phyloP scores from a whole-genome alignment of 1,140 invertebrate species.

The Euglossa dilemma region DNA sequence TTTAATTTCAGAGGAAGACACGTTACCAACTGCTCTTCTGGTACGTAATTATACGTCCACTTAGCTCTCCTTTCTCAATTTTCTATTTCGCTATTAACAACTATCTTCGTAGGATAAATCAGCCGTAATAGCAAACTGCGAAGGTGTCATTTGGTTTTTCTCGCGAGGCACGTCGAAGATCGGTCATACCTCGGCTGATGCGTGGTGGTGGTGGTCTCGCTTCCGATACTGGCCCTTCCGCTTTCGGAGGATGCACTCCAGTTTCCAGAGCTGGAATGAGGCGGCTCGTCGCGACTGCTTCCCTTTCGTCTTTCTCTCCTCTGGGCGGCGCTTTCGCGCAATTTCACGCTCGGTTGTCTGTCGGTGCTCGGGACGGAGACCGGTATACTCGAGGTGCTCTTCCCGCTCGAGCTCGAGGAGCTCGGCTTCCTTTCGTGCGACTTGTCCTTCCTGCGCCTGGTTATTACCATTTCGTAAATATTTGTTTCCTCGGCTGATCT shows the following conservation, averaged over 20 bases:
- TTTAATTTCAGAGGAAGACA: too few species aligned
- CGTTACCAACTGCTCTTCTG: too few species aligned
- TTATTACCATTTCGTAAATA: conserved; percentile 86
- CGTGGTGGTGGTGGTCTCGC: conserved; percentile 89
- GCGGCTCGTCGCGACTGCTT: conserved; percentile 85
- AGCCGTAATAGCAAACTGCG: background rate
- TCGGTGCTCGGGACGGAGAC: conserved; percentile 76
- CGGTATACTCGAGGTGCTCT: conserved; percentile 83
- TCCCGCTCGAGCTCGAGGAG: conserved; percentile 85
- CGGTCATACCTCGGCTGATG: conserved; percentile 86
- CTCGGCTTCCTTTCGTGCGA: conserved; percentile 89
- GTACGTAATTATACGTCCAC: too few species aligned
- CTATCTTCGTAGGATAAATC: background rate
- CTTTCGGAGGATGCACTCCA: conserved; percentile 96
- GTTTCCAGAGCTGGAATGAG: conserved; percentile 95
- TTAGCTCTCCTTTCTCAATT: too few species aligned
- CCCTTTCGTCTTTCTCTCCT: conserved; percentile 84
- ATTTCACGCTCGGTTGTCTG: conserved; percentile 84
- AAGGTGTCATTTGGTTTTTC: background rate
- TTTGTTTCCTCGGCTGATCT: conserved; percentile 84
- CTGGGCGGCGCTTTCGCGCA: conserved; percentile 87
- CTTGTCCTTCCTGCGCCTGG: conserved; percentile 82
- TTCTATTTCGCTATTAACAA: background rate
- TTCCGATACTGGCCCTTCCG: conserved; percentile 91
- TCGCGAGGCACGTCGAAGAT: background rate